Evolutionary conservation across 2,888 invertebrate genomes (phyloP).

Genomic region (Pachymerium ferrugineum): DNA sequence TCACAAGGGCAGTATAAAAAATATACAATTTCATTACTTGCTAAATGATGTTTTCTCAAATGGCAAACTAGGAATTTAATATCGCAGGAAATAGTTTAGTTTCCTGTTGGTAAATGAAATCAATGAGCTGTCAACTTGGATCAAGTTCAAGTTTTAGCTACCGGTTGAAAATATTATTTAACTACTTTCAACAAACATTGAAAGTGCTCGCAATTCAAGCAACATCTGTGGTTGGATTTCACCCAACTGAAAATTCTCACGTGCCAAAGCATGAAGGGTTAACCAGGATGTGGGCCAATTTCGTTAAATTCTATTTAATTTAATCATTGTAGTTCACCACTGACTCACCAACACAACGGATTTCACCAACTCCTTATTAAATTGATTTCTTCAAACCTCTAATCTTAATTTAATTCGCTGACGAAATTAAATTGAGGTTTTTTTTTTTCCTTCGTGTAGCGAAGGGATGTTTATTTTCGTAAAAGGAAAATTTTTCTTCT

Average conservation of each 20-base stretch:
- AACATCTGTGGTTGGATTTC: background rate
- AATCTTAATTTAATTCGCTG: too few relatives aligned
- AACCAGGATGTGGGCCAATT: slow-evolving; percentile 6
- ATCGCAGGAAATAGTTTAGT: background rate
- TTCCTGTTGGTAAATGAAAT: slow-evolving; percentile 19
- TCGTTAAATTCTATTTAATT: slow-evolving; percentile 8
- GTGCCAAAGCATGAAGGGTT: slow-evolving; percentile 1
- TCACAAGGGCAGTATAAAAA: too few relatives aligned
- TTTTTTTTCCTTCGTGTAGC: background rate
- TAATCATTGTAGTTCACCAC: slow-evolving; percentile 18
- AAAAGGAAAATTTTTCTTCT: too few relatives aligned
- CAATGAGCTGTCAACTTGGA: slow-evolving; percentile 14
- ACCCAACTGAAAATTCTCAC: background rate
- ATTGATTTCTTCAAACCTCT: background rate
- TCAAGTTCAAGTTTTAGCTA: slow-evolving; percentile 2
- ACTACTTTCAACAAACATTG: too few relatives aligned
- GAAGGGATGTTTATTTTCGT: background rate
- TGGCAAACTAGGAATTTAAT: background rate
- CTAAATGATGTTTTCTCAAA: background rate
- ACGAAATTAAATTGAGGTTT: background rate
- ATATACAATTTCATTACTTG: too few relatives aligned
- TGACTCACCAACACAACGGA: background rate
- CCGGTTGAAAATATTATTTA: background rate
- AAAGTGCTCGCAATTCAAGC: background rate
- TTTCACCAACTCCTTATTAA: background rate